Conservation (phyloP, 2,888 invertebrate species). For the Leptopilina syphax region DNA sequence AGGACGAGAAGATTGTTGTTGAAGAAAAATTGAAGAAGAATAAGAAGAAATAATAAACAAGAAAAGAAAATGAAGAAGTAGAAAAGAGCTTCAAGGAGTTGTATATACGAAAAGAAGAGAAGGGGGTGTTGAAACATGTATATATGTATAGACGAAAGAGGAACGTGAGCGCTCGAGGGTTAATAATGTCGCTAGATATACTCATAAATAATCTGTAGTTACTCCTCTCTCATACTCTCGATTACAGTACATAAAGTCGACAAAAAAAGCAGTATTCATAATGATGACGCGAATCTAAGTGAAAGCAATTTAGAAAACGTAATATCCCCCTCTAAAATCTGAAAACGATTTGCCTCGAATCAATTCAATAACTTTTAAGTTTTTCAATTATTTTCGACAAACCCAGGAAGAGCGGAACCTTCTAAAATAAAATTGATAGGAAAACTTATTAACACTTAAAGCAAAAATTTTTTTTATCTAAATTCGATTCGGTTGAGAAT, state of each 20-base stretch:
- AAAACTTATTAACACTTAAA: too few relatives aligned
- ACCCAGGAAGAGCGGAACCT: too few relatives aligned
- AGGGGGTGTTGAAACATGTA: too few relatives aligned
- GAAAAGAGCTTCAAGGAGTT: too few relatives aligned
- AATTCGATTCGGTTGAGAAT: too few relatives aligned
- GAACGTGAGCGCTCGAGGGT: background rate
- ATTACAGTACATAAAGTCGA: background rate
- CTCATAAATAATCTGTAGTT: constrained; percentile 4
- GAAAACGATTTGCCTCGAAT: background rate
- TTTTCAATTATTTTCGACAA: too few relatives aligned
- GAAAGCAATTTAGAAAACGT: background rate
- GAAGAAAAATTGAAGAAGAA: too few relatives aligned
- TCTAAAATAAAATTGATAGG: too few relatives aligned
- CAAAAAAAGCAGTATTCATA: background rate
- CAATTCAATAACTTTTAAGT: too few relatives aligned
- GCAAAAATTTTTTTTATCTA: too few relatives aligned
- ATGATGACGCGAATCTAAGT: background rate
- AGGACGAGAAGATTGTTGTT: background rate
- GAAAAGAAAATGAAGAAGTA: too few relatives aligned
- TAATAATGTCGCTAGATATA: background rate
- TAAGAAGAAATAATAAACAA: background rate
- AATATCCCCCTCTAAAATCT: background rate
- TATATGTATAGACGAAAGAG: background rate
- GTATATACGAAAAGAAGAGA: too few relatives aligned
- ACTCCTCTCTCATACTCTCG: background rate